These are phyloP conservation scores for Gasteruption jaculator DNA, from an alignment of 2,888 invertebrate genomes.

Conservation along the genomic window DNA sequence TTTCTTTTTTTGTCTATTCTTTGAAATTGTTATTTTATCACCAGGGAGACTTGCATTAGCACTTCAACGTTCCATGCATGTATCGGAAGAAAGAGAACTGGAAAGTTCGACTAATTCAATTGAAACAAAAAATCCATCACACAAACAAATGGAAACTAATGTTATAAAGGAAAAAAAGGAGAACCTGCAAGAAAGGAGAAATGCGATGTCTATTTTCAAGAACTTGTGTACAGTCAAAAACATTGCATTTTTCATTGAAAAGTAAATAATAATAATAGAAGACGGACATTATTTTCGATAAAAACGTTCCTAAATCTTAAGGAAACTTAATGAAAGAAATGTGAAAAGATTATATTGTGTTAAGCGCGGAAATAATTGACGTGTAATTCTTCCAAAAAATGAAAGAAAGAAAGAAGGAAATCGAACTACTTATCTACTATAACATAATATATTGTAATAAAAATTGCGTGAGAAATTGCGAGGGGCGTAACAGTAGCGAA, in stretches of 20 bases:
- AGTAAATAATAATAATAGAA: constrained; percentile 31
- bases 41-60: no score
- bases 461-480: no score
- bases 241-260: no score
- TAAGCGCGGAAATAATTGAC: constrained; percentile 29
- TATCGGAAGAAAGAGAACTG: no score
- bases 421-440: constrained; percentile 19
- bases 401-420: constrained; percentile 23
- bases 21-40: no score
- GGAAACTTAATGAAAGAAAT: constrained; percentile 21
- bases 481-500: constrained; percentile 27
- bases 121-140: no score
- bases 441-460: constrained; percentile 22
- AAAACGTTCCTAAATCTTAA: constrained; percentile 45
- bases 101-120: no score
- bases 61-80: no score
- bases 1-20: no score
- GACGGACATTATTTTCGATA: constrained; percentile 42
- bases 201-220: constrained; percentile 35
- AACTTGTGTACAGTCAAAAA: constrained; percentile 29
- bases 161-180: constrained; percentile 14
- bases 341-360: constrained; percentile 22
- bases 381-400: constrained; percentile 41
- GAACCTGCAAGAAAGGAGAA: constrained; percentile 10
- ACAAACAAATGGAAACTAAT: no score